These are phyloP conservation scores for Brachyrhaphis roseni DNA, from an alignment of 2,797 vertebrate genomes.

Conservation along the genomic window DNA sequence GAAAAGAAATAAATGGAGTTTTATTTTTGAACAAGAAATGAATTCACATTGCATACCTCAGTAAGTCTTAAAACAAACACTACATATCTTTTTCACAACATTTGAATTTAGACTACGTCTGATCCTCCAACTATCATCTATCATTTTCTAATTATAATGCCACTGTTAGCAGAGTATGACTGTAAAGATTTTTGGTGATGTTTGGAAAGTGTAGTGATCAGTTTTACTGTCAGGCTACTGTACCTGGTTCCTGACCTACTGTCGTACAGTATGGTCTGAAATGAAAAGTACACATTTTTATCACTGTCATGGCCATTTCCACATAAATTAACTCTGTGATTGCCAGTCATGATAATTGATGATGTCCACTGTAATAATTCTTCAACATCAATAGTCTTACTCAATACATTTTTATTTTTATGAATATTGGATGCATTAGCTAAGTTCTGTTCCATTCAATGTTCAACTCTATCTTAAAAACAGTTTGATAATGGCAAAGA, in stretches of 20 bases:
- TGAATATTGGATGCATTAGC: background rate
- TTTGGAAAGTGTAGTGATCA: background rate
- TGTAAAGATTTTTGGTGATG: background rate
- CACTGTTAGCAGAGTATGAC: background rate
- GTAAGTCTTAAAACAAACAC: background rate
- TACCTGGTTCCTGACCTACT: background rate
- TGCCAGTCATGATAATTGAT: background rate
- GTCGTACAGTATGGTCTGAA: background rate
- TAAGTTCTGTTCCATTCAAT: background rate
- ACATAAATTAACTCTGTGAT: background rate
- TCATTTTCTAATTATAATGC: background rate
- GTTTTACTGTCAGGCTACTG: background rate
- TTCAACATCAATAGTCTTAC: background rate
- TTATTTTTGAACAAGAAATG: slow-evolving; percentile 3
- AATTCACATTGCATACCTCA: slow-evolving; percentile 1
- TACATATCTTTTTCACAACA: background rate
- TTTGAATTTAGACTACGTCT: background rate
- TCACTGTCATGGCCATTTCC: background rate
- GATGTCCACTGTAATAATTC: background rate
- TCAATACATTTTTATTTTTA: background rate
- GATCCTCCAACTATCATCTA: background rate
- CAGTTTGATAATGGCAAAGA: background rate
- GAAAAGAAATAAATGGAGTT: slow-evolving; percentile 11
- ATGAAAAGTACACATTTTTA: background rate
- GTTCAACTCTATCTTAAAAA: background rate